Percentiles rank a stretch among this genome's conserved stretches.
Conservation (phyloP, 2,113 vertebrate genomes). For the Motacilla alba region DNA sequence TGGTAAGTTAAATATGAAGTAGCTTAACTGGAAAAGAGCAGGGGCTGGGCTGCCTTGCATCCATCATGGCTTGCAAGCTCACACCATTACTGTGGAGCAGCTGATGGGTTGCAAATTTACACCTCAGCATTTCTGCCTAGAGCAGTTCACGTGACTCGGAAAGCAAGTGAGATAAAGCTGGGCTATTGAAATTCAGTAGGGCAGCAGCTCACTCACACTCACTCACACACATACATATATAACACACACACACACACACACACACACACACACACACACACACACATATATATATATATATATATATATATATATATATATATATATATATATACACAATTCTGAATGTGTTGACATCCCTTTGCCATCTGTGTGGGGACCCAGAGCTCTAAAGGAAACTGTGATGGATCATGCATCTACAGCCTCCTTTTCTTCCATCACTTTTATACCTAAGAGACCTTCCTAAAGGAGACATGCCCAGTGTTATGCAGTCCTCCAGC, state of each 20-base stretch:
- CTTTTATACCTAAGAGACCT: not conserved
- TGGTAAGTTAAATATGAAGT: not conserved
- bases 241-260: not conserved
- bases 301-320: not conserved
- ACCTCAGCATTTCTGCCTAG: not conserved
- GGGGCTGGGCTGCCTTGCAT: not conserved
- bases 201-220: not conserved
- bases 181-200: not conserved
- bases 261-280: rapidly evolving
- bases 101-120: not conserved
- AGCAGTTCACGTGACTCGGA: not conserved
- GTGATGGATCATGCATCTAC: not conserved
- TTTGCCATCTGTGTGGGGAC: not conserved
- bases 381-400: not conserved
- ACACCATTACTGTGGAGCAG: not conserved
- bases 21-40: not conserved
- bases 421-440: not conserved
- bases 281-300: too few species aligned
- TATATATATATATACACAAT: not conserved
- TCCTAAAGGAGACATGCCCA: not conserved
- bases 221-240: rapidly evolving
- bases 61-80: not conserved
- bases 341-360: not conserved
- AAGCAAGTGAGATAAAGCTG: not conserved
- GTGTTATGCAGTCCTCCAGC: rapidly evolving